Evolutionary conservation across 2,113 vertebrate species (phyloP), one percentile per base, ranked within the genome.

Genomic region (Semnopithecus entellus): DNA sequence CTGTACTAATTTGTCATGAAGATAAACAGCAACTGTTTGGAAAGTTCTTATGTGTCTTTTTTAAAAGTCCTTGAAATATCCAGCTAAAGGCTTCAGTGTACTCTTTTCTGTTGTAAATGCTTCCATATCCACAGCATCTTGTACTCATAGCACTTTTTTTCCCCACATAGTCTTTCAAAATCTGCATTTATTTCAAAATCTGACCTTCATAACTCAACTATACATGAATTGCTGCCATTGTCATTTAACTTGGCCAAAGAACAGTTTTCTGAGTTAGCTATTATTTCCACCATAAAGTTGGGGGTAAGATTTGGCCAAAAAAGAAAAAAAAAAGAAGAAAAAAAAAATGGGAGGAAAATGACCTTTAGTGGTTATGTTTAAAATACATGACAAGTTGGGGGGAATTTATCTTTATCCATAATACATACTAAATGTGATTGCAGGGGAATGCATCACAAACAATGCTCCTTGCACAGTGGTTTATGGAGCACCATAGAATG

Each of bases 1-100:
- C 57, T 85, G 80, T 80, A n/a, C 45, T 73, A 73, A 95, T 95
- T 90, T 96, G 94, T 97, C 92, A 73, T 76, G 78, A 89, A 96
- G 78, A 96, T 95, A 94, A 97, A 97, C 64, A 72, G 27, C 59
- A 8, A 27, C 48, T 66, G 30, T 91, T 55, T 92, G 93, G 87
- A 89, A 87, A 89, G 11, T 82, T 55, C 27, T 70, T 75, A 9
- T 25, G n/a, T 80, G 12, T 38, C 25, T 50, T 91, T 92, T 88
- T 78, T 48, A 92, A 40, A 93, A 92, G 55, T 79, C 81, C 83
- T 83, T 87, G 84, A 68, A 79, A 32, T 79, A 43, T 13, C 30
- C 50, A 68, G 7, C 45, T 16, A 20, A 72, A 55, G 59, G 55
- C 50, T 40, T 84, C 18, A 9, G 25, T 70, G 50, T 10, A n/a